phyloP scores from a whole-genome alignment of 37 sponge, comb jelly and placozoan species.

The Ephydatia muelleri region DNA sequence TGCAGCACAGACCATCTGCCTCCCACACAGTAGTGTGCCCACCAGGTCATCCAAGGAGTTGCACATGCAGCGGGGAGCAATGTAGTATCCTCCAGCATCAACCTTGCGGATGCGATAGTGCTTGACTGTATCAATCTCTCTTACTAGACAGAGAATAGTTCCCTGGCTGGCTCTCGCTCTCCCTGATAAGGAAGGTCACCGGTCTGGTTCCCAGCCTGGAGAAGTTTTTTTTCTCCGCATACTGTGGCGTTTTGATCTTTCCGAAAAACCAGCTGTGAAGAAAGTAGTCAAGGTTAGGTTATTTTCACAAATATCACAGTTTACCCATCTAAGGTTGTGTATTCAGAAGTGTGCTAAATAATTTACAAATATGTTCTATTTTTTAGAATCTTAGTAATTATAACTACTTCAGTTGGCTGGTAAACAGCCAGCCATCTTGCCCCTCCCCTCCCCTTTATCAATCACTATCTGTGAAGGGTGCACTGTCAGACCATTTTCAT shows the following conservation, averaged over 20 bases:
- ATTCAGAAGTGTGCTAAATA: no score
- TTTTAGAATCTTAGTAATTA: no score
- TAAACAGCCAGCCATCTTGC: no score
- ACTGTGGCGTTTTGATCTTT: conserved; percentile 71
- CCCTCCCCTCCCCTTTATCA: no score
- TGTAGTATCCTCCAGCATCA: conserved; percentile 86
- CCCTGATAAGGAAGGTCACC: conserved; percentile 89
- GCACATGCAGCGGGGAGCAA: conserved; percentile 90
- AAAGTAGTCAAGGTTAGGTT: not conserved
- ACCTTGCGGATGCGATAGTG: conserved; percentile 91
- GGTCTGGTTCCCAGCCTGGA: conserved; percentile 52
- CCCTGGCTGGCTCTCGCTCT: conserved; percentile 94
- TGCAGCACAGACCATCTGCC: conserved; percentile 82
- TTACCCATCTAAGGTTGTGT: no score
- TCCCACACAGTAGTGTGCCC: conserved; percentile 66
- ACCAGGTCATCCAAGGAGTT: conserved; percentile 76
- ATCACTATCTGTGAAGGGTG: not conserved
- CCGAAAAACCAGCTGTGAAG: conserved; percentile 84
- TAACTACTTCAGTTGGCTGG: no score
- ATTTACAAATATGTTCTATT: no score
- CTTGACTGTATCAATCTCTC: conserved; percentile 87
- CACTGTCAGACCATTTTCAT: no score
- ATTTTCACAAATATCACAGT: no score
- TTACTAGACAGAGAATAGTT: conserved; percentile 85
- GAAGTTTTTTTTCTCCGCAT: conserved; percentile 93